Percentiles rank a stretch among this genome's conserved stretches.
These are phyloP conservation scores for Ia io DNA, from an alignment of 2,113 vertebrate genomes.

Conservation along the genomic window DNA sequence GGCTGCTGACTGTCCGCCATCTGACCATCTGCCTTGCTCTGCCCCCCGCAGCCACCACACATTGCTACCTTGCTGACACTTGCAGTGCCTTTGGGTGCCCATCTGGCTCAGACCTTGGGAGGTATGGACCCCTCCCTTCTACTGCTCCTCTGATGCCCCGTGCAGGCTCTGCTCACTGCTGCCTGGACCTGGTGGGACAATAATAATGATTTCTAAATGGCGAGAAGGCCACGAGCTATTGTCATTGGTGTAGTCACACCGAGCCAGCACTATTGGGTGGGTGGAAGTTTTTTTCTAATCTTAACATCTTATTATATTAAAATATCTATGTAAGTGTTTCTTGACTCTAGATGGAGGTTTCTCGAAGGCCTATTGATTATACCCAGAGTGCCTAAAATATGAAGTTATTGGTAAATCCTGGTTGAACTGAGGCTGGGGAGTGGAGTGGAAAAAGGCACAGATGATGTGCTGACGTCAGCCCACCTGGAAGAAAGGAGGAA, in stretches of 20 bases:
- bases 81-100: conserved; percentile 10
- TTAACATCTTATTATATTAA: not conserved
- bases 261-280: not conserved
- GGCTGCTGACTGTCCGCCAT: conserved; percentile 45
- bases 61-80: not conserved
- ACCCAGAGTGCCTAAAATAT: not conserved
- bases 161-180: not conserved
- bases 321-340: not conserved
- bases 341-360: not conserved
- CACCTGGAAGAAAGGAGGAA: not conserved
- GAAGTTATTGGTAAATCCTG: not conserved
- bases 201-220: not conserved
- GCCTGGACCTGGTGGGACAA: not conserved
- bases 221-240: not conserved
- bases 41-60: not conserved
- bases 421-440: not conserved
- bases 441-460: not conserved
- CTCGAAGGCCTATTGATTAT: not conserved
- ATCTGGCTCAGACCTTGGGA: conserved; percentile 26
- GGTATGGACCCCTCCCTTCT: not conserved
- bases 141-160: not conserved
- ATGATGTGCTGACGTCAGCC: not conserved
- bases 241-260: not conserved
- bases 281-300: not conserved
- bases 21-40: conserved; percentile 63